Conservation (phyloP, 2,113 vertebrate species). For the Nyctereutes procyonoides region DNA sequence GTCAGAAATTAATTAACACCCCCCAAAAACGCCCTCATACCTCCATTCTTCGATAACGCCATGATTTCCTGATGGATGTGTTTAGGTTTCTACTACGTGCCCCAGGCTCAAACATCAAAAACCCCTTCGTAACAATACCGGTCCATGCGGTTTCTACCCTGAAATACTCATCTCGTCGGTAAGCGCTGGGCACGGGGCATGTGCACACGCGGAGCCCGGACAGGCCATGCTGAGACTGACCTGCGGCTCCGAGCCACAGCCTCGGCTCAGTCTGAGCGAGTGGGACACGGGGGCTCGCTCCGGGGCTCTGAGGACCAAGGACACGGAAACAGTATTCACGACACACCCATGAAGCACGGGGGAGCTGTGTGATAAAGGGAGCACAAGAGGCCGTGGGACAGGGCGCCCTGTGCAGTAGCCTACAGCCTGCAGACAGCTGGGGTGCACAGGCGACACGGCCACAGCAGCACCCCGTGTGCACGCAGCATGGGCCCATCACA, state of each 20-base stretch:
- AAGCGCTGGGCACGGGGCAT: background rate
- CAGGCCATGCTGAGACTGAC: background rate
- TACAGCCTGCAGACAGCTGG: too few species aligned
- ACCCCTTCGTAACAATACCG: background rate
- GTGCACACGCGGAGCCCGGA: rapidly evolving
- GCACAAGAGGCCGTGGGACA: background rate
- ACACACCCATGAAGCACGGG: rapidly evolving
- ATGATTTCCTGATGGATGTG: background rate
- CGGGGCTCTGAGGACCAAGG: background rate
- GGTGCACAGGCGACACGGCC: background rate
- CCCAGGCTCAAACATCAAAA: background rate
- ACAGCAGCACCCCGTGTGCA: background rate
- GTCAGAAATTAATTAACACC: background rate
- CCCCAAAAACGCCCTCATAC: background rate
- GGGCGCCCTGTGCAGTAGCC: background rate
- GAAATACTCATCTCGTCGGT: background rate
- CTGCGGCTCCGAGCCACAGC: too few species aligned
- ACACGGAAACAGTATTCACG: too few species aligned
- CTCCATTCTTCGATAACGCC: background rate
- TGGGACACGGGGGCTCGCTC: background rate
- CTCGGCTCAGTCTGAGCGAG: background rate
- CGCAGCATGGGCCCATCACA: background rate
- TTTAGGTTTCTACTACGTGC: background rate
- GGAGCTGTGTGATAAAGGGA: background rate
- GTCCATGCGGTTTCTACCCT: background rate